phyloP scores from a whole-genome alignment of 2,888 invertebrate species.

The Microctonus brassicae region DNA sequence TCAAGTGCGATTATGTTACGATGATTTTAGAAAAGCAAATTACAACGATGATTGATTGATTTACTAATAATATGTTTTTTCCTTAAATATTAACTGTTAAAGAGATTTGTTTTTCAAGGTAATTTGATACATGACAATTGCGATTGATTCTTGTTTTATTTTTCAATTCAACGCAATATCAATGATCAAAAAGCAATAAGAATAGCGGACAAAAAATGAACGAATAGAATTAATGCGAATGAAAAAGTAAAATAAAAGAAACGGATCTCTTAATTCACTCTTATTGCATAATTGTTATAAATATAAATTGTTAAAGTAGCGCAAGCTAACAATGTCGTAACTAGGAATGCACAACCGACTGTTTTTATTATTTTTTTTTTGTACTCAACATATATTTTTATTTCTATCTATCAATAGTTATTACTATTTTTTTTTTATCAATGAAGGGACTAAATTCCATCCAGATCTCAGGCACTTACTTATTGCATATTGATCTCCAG shows the following conservation, averaged over 20 bases:
- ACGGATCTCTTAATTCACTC: slow-evolving; percentile 24
- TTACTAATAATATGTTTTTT: neutral
- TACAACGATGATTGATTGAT: neutral
- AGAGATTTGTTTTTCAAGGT: slow-evolving; percentile 5
- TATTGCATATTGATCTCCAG: no score
- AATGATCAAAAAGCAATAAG: neutral
- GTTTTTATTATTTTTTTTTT: neutral
- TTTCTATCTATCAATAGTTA: neutral
- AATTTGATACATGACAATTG: slow-evolving; percentile 24
- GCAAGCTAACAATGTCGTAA: neutral
- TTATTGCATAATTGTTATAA: slow-evolving; percentile 24
- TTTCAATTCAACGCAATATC: neutral
- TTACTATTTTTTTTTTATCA: neutral
- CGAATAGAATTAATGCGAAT: neutral
- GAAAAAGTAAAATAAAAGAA: slow-evolving; percentile 29
- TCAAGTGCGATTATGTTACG: slow-evolving; percentile 23
- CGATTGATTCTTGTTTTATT: neutral
- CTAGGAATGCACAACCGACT: slow-evolving; percentile 1
- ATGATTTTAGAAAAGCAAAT: neutral
- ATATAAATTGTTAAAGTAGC: neutral
- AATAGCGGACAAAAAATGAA: neutral
- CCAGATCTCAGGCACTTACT: slow-evolving; percentile 15
- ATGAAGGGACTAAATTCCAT: neutral
- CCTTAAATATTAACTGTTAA: neutral
- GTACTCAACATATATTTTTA: neutral